Evolutionary conservation across 2,797 vertebrate species (phyloP).

Genomic region (Fringilla coelebs): DNA sequence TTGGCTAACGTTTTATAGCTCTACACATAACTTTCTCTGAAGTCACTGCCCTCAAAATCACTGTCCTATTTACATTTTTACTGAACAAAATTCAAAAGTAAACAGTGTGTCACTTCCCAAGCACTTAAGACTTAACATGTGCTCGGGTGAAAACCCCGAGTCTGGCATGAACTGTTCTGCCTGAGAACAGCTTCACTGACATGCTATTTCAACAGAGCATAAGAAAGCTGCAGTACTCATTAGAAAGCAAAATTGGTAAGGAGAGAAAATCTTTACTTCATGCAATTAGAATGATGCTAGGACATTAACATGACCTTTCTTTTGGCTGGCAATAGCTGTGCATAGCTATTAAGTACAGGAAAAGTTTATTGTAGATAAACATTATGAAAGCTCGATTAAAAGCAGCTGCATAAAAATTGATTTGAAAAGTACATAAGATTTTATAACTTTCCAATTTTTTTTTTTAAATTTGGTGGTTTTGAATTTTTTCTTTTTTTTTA

Average conservation of each 20-base stretch:
- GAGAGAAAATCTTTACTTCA: not conserved
- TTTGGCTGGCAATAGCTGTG: not conserved
- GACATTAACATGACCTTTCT: not conserved
- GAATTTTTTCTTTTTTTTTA: not conserved
- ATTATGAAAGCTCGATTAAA: not conserved
- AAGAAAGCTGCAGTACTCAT: not conserved
- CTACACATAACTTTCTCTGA: not conserved
- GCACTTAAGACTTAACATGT: not conserved
- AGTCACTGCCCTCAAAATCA: not conserved
- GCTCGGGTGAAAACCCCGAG: not conserved
- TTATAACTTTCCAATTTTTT: not conserved
- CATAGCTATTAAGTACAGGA: not conserved
- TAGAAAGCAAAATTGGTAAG: not conserved
- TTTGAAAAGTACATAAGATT: not conserved
- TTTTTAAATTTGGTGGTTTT: not conserved
- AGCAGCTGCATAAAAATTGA: not conserved
- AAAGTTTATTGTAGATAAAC: not conserved
- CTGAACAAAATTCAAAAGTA: not conserved
- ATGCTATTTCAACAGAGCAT: not conserved
- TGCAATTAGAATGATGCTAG: not conserved
- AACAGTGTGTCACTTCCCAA: not conserved
- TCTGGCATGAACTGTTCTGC: not conserved
- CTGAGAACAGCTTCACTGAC: not conserved
- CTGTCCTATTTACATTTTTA: not conserved
- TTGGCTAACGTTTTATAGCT: not conserved